phyloP scores from a whole-genome alignment of 1,140 invertebrate species.

The Zaprionus nigranus region DNA sequence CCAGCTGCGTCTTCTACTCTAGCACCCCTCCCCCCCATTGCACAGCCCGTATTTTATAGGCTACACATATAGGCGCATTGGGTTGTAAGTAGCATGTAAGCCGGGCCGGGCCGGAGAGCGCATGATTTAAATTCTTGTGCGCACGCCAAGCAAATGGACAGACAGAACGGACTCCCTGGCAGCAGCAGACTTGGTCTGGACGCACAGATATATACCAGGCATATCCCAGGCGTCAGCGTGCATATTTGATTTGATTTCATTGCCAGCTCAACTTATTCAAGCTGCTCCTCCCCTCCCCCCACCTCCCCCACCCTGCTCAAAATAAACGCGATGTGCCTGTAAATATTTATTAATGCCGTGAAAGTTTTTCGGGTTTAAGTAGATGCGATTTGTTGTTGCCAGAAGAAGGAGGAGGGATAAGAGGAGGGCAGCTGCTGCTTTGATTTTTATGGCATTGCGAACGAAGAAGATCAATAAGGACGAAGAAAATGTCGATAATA shows the following conservation, averaged over 20 bases:
- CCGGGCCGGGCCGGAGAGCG: slow-evolving; percentile 55
- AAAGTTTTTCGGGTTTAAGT: slow-evolving; percentile 60
- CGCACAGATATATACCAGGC: slow-evolving; percentile 42
- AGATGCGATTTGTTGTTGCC: slow-evolving; percentile 55
- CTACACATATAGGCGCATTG: slow-evolving; percentile 75
- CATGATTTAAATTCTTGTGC: slow-evolving; percentile 81
- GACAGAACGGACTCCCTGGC: slow-evolving; percentile 18
- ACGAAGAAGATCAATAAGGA: slow-evolving; percentile 29
- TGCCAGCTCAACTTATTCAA: slow-evolving; percentile 36
- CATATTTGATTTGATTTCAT: slow-evolving; percentile 83
- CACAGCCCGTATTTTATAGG: slow-evolving; percentile 55
- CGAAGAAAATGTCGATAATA: neutral
- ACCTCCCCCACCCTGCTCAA: neutral
- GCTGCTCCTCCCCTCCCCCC: neutral
- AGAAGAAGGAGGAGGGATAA: neutral
- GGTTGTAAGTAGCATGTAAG: slow-evolving; percentile 80
- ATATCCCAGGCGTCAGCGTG: slow-evolving; percentile 65
- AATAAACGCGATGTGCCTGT: slow-evolving; percentile 75
- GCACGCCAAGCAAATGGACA: slow-evolving; percentile 55
- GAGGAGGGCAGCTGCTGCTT: slow-evolving; percentile 33
- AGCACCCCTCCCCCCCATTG: neutral
- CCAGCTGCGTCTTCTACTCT: slow-evolving; percentile 18
- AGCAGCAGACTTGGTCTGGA: slow-evolving; percentile 18
- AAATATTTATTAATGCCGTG: slow-evolving; percentile 79
- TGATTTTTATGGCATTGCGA: slow-evolving; percentile 69